Evolutionary conservation across 2,797 vertebrate species (phyloP).

Genomic region (Myotis pilosus): DNA sequence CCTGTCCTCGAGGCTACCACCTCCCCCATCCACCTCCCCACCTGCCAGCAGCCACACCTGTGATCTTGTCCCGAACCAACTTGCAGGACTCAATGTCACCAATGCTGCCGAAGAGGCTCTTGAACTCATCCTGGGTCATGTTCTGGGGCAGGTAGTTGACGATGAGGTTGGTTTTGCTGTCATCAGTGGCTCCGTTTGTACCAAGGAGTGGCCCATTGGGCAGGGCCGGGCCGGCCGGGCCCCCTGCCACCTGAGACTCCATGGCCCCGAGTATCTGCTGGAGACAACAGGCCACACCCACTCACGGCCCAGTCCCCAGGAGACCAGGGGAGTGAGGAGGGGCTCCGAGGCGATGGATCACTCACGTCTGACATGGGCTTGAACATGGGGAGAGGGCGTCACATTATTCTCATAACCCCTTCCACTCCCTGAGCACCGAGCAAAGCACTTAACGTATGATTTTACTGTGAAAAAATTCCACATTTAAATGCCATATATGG

Average conservation of each 20-base stretch:
- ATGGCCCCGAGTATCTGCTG: constrained; percentile 99
- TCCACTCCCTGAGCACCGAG: background rate
- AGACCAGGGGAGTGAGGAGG: background rate
- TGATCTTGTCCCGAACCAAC: constrained; percentile 96
- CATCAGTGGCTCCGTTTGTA: constrained; percentile 91
- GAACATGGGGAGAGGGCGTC: background rate
- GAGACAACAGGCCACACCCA: constrained; percentile 83
- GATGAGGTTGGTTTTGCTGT: constrained; percentile 99
- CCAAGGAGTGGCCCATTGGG: constrained; percentile 94
- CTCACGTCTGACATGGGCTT: background rate
- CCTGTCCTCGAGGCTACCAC: background rate
- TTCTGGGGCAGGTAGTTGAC: constrained; percentile 99
- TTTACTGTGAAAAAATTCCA: background rate
- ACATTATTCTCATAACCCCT: background rate
- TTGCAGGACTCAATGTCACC: constrained; percentile 98
- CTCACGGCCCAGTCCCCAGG: constrained; percentile 56
- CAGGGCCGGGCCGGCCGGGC: constrained; percentile 90
- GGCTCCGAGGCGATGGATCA: background rate
- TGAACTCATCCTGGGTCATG: constrained; percentile 98
- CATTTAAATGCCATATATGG: background rate
- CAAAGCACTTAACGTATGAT: background rate
- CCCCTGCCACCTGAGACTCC: constrained; percentile 98
- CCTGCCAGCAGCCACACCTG: constrained; percentile 84
- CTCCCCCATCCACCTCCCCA: background rate
- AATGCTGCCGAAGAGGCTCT: constrained; percentile 97